Base-by-base conservation (phyloP, 2,888 invertebrate genomes). In the Sussaba pulchella region DNA sequence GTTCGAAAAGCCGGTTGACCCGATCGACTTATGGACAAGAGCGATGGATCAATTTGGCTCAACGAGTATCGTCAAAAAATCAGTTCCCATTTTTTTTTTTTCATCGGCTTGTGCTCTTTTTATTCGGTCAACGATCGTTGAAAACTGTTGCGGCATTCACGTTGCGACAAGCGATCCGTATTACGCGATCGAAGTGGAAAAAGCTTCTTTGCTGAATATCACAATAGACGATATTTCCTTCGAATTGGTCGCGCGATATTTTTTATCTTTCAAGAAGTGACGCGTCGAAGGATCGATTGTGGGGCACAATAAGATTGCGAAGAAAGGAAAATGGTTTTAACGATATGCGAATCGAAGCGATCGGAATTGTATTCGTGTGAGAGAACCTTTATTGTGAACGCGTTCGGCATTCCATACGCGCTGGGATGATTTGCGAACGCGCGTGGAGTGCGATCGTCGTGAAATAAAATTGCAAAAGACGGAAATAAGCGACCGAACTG, bases 1-100 rank as follows among this genome's bases (percentile, higher is more conserved):
- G 31, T 36, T 21, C 45, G 14, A 31, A 67, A 50, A 52, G 50
- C 14, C 50, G 50, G 36, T 59, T 24, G 39, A 61, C 36, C 61
- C 12, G n/a, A 26, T 47, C 24, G 39, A 72, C 66, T 67, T 59
- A 50, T 61, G 72, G 67, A 72, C 72, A 36, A 72, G n/a, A 71
- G 45, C 14, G 61, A 72, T 47, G 61, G 59, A 78, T 73, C 67
- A 41, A 43, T 61, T 52, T 61, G 61, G 47, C 67, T 54, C 67
- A 43, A 72, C 41, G 47, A 14, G 10, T 31, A 66, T 72, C 61
- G 50, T 19, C 21, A 59, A 59, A 43, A 21, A 74, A 14, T 59
- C 47, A n/a, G n/a, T n/a, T n/a, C n/a, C n/a, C n/a, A n/a, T n/a
- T n/a, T n/a, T n/a, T n/a, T n/a, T n/a, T n/a, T n/a, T n/a, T n/a